Evolutionary conservation across 1,140 invertebrate genomes (phyloP).

Genomic region (Acromyrmex heyeri): DNA sequence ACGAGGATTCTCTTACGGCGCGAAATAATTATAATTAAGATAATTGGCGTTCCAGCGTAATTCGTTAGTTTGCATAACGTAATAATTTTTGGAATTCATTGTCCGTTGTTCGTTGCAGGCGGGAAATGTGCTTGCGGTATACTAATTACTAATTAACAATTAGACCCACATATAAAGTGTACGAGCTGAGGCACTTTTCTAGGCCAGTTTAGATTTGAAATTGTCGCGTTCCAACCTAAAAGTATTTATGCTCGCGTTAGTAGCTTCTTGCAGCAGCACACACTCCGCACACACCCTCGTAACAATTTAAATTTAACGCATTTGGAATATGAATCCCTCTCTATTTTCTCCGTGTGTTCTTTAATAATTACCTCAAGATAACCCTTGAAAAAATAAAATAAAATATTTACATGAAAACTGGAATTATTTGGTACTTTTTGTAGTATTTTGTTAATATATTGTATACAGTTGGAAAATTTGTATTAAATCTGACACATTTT

Average conservation of each 20-base stretch:
- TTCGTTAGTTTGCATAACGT: slow-evolving; percentile 6
- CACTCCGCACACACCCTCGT: not conserved
- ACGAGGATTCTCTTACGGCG: not conserved
- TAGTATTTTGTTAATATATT: not conserved
- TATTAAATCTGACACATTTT: no score
- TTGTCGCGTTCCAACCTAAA: slow-evolving; percentile 45
- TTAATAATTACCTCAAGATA: not conserved
- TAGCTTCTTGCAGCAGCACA: not conserved
- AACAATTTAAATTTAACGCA: not conserved
- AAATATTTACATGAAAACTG: not conserved
- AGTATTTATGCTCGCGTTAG: not conserved
- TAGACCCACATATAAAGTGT: slow-evolving; percentile 26
- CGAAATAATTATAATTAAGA: slow-evolving; percentile 14
- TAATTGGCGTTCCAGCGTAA: not conserved
- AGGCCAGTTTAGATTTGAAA: slow-evolving; percentile 14
- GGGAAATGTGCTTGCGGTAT: slow-evolving; percentile 10
- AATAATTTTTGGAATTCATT: slow-evolving; percentile 34
- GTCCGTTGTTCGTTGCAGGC: not conserved
- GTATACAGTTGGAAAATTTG: not conserved
- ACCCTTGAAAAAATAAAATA: not conserved
- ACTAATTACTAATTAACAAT: slow-evolving; percentile 64
- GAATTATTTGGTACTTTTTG: not conserved
- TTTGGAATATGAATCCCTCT: not conserved
- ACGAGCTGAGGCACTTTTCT: slow-evolving; percentile 28
- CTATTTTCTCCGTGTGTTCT: not conserved